These are phyloP conservation scores for Xestia ashworthii DNA, from an alignment of 2,888 invertebrate species.

Conservation along the genomic window DNA sequence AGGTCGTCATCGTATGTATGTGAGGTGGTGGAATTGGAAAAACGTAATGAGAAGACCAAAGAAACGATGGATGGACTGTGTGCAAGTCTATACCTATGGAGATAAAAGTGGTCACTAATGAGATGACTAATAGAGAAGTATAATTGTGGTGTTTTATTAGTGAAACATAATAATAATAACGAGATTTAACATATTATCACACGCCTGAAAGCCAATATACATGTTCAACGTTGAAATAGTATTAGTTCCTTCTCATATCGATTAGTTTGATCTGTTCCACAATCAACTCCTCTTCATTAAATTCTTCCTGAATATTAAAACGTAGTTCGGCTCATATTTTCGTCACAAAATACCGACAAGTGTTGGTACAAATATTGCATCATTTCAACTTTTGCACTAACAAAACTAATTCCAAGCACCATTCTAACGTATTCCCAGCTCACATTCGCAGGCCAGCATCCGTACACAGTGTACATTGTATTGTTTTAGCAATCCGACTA, in stretches of 20 bases:
- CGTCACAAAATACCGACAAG: not conserved
- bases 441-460: not conserved
- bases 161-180: not conserved
- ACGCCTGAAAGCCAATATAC: not conserved
- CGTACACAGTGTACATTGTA: conserved; percentile 6
- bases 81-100: not conserved
- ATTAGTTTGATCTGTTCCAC: not conserved
- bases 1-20: not conserved
- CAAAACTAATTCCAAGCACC: conserved; percentile 1
- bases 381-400: not conserved
- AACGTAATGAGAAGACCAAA: not conserved
- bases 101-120: not conserved
- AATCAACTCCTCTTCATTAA: not conserved
- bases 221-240: not conserved
- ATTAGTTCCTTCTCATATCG: not conserved
- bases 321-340: not conserved
- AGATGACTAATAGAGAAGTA: not conserved
- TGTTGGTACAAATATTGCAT: not conserved
- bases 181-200: not conserved
- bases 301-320: too few species aligned
- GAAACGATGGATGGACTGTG: not conserved
- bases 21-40: not conserved
- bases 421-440: not conserved
- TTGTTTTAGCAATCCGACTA: not conserved
- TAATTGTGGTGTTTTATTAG: not conserved